Percentiles rank a stretch among this genome's conserved stretches.
These are phyloP conservation scores for Euleptes europaea DNA, from an alignment of 2,113 vertebrate genomes.

Conservation along the genomic window DNA sequence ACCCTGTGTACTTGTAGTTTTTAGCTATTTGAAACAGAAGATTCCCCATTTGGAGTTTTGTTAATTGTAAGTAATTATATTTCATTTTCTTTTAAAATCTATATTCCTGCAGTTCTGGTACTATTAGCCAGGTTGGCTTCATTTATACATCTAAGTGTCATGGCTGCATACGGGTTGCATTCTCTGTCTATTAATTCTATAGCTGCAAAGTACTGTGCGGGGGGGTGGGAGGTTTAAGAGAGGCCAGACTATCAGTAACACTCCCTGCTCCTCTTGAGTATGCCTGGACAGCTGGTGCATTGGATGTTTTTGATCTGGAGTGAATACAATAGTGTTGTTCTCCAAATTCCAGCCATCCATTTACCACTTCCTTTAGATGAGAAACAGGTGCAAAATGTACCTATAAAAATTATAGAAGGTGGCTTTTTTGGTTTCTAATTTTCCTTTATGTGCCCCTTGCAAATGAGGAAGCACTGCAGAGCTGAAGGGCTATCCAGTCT, in stretches of 20 bases:
- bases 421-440: not conserved
- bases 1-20: not conserved
- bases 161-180: not conserved
- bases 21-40: not conserved
- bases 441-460: not conserved
- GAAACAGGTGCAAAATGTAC: slow-evolving; percentile 42
- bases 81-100: not conserved
- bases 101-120: not conserved
- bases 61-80: not conserved
- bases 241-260: not conserved
- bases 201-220: not conserved
- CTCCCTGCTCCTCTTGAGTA: not conserved
- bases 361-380: slow-evolving; percentile 25
- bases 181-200: not conserved
- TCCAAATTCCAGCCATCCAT: slow-evolving; percentile 3
- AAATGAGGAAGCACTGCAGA: not conserved
- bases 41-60: not conserved
- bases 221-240: not conserved
- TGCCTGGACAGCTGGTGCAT: not conserved
- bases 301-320: not conserved
- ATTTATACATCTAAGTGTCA: not conserved
- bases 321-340: not conserved
- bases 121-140: not conserved
- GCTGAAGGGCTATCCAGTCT: not conserved
- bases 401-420: slow-evolving; percentile 37